Base-by-base conservation (phyloP, 2,113 vertebrate species). In the Oryzias woworae region DNA sequence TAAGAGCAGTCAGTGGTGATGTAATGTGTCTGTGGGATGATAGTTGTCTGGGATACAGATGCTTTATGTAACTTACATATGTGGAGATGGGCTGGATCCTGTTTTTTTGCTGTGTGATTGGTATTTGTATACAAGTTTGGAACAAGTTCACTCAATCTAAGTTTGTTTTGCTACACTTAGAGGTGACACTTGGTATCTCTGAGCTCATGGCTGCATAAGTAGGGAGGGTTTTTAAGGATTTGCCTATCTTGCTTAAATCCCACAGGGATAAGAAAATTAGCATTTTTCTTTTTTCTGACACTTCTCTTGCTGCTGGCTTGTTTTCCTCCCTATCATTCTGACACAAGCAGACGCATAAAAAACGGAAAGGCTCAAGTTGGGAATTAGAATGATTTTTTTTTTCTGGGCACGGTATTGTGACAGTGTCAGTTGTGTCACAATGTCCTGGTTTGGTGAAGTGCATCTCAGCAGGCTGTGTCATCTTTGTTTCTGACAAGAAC, bases 141-240 rank as follows among this genome's bases (percentile, higher is more conserved):
- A 53, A 55, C 58, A 36, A 36, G 23, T 55, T 48, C 13, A 3
- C 18, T 45, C 18, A 14, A 15, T 52, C 26, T 65, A 8, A 0
- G 47, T 54, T 14, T 56, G 10, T 42, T 3, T 7, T n/a, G 48
- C 58, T 24, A 58, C 65, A 70, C 71, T 47, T 48, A 54, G 65
- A 73, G 66, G 71, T 48, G 57, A 54, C 53, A 26, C 4, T 24
- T 43, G 36, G 26, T 49, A 50, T 77, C 24, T 69, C 16, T 1
- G 28, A 58, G 46, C 70, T 60, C 7, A 52, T n/a, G 48, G 13
- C 49, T 46, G 53, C 63, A 53, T 74, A 69, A 53, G 67, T 72
- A 15, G 53, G 65, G 45, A 20, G 58, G 72, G 80, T 70, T 70
- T 58, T 82, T 87, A 80, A 51, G 14, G 41, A 74, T 80, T 85